A percentile compares a stretch with the other conserved stretches of the same genome.
Conservation (phyloP, 2,113 vertebrate genomes). For the Chamaea fasciata region DNA sequence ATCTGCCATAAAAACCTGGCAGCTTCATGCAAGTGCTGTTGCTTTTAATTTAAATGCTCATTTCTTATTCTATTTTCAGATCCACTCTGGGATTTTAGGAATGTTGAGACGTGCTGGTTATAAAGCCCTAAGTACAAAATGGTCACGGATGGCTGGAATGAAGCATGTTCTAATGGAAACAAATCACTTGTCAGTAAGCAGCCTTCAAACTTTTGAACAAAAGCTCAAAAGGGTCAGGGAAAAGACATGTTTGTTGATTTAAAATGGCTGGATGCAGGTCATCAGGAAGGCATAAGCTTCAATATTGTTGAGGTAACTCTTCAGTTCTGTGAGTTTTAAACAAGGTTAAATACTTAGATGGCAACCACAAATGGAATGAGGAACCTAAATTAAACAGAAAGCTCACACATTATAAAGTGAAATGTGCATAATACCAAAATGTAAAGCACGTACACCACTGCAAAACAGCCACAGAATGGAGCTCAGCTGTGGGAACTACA, state of each 20-base stretch:
- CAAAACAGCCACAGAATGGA: not conserved
- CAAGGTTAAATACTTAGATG: not conserved
- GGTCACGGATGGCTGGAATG: constrained; percentile 60
- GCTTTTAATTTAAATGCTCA: constrained; percentile 73
- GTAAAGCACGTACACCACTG: not conserved
- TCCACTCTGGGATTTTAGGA: constrained; percentile 74
- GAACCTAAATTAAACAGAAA: constrained; percentile 13
- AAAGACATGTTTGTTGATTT: constrained; percentile 41
- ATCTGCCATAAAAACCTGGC: constrained; percentile 60
- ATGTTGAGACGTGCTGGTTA: constrained; percentile 70
- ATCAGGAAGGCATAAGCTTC: not conserved
- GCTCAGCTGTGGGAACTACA: not conserved
- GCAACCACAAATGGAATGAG: not conserved
- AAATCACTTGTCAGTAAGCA: constrained; percentile 66
- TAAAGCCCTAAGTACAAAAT: constrained; percentile 62
- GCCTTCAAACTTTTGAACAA: constrained; percentile 53
- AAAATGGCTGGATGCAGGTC: constrained; percentile 5
- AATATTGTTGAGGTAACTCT: not conserved
- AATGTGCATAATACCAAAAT: not conserved
- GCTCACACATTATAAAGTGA: not conserved
- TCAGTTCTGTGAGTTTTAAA: not conserved
- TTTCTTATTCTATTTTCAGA: constrained; percentile 79
- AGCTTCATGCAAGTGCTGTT: constrained; percentile 54
- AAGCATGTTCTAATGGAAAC: constrained; percentile 63
- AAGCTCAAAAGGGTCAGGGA: constrained; percentile 47